These are phyloP conservation scores for Caenorhabditis macrosperma DNA, from an alignment of 2,888 invertebrate genomes.

Conservation along the genomic window DNA sequence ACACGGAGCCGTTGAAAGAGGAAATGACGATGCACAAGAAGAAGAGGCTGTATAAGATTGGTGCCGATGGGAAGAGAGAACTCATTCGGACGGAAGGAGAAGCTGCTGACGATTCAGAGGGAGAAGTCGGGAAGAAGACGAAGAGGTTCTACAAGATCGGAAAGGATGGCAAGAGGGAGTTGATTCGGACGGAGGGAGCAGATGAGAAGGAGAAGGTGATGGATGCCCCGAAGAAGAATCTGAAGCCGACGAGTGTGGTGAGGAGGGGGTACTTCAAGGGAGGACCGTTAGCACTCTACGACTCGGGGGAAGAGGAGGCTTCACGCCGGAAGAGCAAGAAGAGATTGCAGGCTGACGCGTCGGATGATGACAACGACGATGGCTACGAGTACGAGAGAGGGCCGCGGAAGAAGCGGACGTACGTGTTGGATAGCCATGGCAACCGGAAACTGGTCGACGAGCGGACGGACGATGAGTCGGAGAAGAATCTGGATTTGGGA, in stretches of 20 bases:
- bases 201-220: background rate
- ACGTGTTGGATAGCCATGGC: constrained; percentile 15
- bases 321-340: background rate
- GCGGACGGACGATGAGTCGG: constrained; percentile 13
- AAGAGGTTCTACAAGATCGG: constrained; percentile 7
- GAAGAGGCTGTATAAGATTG: background rate
- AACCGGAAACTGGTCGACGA: constrained; percentile 17
- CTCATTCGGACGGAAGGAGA: background rate
- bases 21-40: background rate
- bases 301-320: constrained; percentile 7
- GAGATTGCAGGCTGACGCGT: background rate
- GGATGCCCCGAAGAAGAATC: constrained; percentile 17
- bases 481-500: constrained; percentile 21
- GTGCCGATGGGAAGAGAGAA: constrained; percentile 16
- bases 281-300: constrained; percentile 3
- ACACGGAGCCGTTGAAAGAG: background rate
- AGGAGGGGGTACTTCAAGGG: constrained; percentile 34
- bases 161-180: constrained; percentile 1
- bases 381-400: constrained; percentile 11
- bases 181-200: constrained; percentile 4
- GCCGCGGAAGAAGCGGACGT: constrained; percentile 13
- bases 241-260: background rate
- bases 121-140: background rate
- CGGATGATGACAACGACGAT: background rate
- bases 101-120: background rate